Evolutionary conservation across 2,797 vertebrate species (phyloP).

Genomic region (Otolemur crassicaudatus): DNA sequence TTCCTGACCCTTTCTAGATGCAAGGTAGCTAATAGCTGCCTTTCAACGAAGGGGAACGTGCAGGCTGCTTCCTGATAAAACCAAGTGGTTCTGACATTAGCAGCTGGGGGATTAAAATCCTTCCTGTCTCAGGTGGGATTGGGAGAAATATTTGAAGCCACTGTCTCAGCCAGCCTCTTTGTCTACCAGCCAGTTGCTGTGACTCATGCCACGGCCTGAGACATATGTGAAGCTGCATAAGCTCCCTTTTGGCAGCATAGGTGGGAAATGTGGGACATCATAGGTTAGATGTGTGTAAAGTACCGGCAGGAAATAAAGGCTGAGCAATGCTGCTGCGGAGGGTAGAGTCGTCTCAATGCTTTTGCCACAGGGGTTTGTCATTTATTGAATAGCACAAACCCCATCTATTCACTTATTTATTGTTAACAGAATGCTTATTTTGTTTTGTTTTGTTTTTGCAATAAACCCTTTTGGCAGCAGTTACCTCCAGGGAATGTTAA

Average conservation of each 20-base stretch:
- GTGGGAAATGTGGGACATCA: conserved; percentile 4
- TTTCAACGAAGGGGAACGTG: not conserved
- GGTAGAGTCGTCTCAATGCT: not conserved
- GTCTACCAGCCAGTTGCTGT: conserved; percentile 26
- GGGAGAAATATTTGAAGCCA: conserved; percentile 46
- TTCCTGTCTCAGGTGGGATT: conserved; percentile 1
- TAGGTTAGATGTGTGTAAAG: conserved; percentile 24
- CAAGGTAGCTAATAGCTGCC: not conserved
- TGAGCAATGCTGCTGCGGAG: not conserved
- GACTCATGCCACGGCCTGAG: conserved; percentile 5
- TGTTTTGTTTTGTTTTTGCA: not conserved
- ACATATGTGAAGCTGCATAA: not conserved
- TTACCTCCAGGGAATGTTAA: conserved; percentile 39
- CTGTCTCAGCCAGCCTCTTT: not conserved
- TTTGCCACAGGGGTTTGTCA: conserved; percentile 7
- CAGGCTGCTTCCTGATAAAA: conserved; percentile 1
- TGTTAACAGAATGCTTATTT: conserved; percentile 53
- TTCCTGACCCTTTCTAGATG: not conserved
- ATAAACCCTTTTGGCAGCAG: conserved; percentile 49
- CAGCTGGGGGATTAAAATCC: not conserved
- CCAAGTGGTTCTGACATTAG: conserved; percentile 12
- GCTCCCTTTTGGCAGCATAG: conserved; percentile 20
- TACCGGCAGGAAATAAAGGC: conserved; percentile 15
- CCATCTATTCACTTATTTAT: conserved; percentile 45
- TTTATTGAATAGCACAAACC: not conserved